Evolutionary conservation across 2,888 invertebrate species (phyloP).

Genomic region (Caenorhabditis wallacei): DNA sequence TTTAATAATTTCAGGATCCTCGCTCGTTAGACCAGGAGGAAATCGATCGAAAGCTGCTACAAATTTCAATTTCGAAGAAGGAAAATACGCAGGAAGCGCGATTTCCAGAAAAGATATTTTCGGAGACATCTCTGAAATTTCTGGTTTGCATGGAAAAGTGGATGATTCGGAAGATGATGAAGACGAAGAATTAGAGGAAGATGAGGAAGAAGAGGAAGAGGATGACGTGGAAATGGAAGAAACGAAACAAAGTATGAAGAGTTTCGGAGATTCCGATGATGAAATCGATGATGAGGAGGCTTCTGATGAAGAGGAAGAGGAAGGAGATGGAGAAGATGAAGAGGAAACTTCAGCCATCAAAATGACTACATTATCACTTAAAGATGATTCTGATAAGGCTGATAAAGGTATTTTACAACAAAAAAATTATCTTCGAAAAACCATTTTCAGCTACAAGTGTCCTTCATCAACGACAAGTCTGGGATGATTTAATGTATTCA

Average conservation of each 20-base stretch:
- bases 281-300: conserved; percentile 2
- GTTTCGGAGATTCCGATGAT: conserved; percentile 7
- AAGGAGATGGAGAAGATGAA: conserved; percentile 37
- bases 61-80: conserved; percentile 61
- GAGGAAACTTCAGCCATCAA: conserved; percentile 3
- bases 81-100: conserved; percentile 58
- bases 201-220: conserved; percentile 38
- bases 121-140: conserved; percentile 61
- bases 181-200: conserved; percentile 13
- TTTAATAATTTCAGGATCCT: conserved; percentile 23
- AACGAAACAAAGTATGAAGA: conserved; percentile 1
- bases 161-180: conserved; percentile 23
- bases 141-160: conserved; percentile 30
- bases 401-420: conserved; percentile 32
- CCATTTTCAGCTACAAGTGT: conserved; percentile 71
- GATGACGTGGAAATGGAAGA: conserved; percentile 49
- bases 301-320: conserved; percentile 19
- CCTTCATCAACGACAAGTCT: conserved; percentile 71
- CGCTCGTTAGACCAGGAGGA: conserved; percentile 16
- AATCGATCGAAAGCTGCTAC: neutral
- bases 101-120: conserved; percentile 68
- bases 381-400: conserved; percentile 42
- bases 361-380: conserved; percentile 35
- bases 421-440: neutral
- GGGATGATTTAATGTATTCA: conserved; percentile 76